Percentiles rank a stretch among this genome's conserved stretches.
Evolutionary conservation across 2,888 invertebrate genomes (phyloP).

Genomic region (Pantelozetes paolii): DNA sequence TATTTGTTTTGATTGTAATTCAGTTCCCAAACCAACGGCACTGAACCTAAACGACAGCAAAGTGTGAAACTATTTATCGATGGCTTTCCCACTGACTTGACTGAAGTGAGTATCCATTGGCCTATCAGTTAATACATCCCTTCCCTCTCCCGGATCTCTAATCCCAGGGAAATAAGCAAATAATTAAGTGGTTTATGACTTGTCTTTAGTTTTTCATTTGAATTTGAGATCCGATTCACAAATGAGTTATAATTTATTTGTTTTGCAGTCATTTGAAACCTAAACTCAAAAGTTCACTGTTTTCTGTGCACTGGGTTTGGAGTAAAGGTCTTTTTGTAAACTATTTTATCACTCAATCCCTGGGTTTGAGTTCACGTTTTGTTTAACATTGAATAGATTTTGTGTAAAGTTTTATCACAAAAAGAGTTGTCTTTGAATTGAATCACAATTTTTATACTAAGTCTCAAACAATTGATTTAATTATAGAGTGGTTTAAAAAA

Average conservation of each 20-base stretch:
- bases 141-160: neutral
- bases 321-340: neutral
- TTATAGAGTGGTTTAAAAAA: conserved; percentile 2
- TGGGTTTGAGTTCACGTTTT: neutral
- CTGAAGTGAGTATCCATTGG: conserved; percentile 28
- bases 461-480: too few species aligned
- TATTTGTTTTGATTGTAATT: neutral
- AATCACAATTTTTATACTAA: too few species aligned
- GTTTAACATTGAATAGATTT: neutral
- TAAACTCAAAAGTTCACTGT: neutral
- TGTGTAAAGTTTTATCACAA: neutral
- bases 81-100: conserved; percentile 22
- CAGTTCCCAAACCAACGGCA: neutral
- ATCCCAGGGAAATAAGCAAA: too few species aligned
- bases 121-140: neutral
- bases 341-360: neutral
- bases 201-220: neutral
- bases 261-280: neutral
- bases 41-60: neutral
- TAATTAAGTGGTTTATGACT: neutral
- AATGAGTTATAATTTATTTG: neutral
- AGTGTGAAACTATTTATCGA: neutral
- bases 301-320: neutral
- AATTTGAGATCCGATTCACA: neutral
- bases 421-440: too few species aligned